phyloP scores from a whole-genome alignment of 2,113 vertebrate species.

The Otis tarda region DNA sequence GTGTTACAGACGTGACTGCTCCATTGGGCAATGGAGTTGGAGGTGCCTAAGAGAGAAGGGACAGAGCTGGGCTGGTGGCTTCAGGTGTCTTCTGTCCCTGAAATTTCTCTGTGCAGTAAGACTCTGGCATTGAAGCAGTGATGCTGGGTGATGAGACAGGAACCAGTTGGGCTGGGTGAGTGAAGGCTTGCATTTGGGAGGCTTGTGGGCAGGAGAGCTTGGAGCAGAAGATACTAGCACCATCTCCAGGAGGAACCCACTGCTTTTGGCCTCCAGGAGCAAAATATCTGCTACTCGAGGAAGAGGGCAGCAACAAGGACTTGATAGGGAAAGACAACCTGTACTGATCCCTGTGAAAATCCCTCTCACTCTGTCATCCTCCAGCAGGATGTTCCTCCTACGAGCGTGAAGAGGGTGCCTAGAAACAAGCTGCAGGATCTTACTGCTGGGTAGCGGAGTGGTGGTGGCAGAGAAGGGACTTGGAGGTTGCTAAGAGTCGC shows the following conservation, averaged over 20 bases:
- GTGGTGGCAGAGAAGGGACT: not conserved
- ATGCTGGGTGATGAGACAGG: not conserved
- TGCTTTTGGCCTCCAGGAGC: not conserved
- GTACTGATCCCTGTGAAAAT: not conserved
- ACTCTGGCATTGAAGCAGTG: not conserved
- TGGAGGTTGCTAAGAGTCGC: not conserved
- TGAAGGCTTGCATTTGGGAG: not conserved
- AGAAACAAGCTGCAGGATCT: not conserved
- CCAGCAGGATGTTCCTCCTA: not conserved
- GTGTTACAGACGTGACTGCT: not conserved
- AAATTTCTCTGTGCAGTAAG: not conserved
- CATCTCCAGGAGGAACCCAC: not conserved
- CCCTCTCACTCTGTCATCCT: not conserved
- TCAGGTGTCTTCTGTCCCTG: not conserved
- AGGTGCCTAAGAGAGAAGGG: not conserved
- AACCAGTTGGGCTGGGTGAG: not conserved
- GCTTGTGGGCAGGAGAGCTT: not conserved
- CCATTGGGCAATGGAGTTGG: not conserved
- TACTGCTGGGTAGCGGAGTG: not conserved
- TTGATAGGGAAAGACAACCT: not conserved
- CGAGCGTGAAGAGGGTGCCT: rapidly evolving
- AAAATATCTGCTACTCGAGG: not conserved
- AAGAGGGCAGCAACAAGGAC: not conserved
- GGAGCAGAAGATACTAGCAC: not conserved
- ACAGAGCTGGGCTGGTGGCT: not conserved